Evolutionary conservation across 2,888 invertebrate species (phyloP), one percentile per base, ranked within the genome.

Genomic region (Dynastes maya): DNA sequence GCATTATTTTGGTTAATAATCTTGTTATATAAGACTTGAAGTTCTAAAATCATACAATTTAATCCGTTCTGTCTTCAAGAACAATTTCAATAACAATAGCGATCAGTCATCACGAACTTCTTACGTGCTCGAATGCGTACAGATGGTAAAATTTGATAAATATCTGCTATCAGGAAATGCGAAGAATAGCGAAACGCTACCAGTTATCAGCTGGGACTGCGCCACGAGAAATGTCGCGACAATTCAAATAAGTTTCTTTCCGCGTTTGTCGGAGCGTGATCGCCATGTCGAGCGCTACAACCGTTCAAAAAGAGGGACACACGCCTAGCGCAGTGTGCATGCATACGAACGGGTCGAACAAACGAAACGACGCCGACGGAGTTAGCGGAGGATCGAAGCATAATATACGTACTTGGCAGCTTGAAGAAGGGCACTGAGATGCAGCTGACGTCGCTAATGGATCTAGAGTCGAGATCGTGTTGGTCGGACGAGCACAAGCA

Each of bases 341-440:
- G 45, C 45, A 67, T 67, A 45, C 67, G 67, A 27, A 22, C 67
- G 45, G 45, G 49, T 32, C 32, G 49, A 67, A 49, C 27, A 27
- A 32, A 49, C 9, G 70, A 40, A 58, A 58, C 27, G 9, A 22
- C 32, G 5, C 55, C 37, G n/a, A 51, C 8, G 16, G 37, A 16
- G 65, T 9, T 6, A 11, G 65, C 16, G 8, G 22, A 6, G 71
- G 32, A 40, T 37, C 32, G 37, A 49, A 68, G 49, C 16, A 13
- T 16, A 45, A 22, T 22, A 37, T 76, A 85, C 87, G 84, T 89
- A 94, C 94, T 93, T 89, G 94, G 94, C 86, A 94, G 92, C 86
- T 92, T 91, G 85, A 93, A 93, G 84, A 94, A 91, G n/a, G 93
- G 93, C 80, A 94, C 93, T 53, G 93, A 93, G 83, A 93, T 91